phyloP scores from a whole-genome alignment of 2,888 invertebrate species.

The Keiferia lycopersicella region DNA sequence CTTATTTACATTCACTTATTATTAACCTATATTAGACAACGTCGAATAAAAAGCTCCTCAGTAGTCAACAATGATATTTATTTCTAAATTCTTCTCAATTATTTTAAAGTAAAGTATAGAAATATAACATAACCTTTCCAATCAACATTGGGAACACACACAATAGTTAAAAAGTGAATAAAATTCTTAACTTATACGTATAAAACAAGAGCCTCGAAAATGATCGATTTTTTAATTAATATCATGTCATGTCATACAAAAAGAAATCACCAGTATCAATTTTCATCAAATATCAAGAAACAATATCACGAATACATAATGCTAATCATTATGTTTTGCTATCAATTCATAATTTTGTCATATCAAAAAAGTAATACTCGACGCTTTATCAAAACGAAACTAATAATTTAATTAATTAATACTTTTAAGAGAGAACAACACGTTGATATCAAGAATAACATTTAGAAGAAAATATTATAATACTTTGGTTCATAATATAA shows the following conservation, averaged over 20 bases:
- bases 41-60: constrained; percentile 39
- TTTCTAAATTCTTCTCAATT: constrained; percentile 66
- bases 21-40: constrained; percentile 15
- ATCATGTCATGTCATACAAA: constrained; percentile 13
- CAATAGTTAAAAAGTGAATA: constrained; percentile 39
- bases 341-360: constrained; percentile 37
- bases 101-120: constrained; percentile 56
- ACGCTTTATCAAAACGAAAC: constrained; percentile 52
- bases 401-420: constrained; percentile 45
- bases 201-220: constrained; percentile 32
- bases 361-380: constrained; percentile 68
- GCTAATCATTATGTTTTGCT: constrained; percentile 30
- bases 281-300: constrained; percentile 19
- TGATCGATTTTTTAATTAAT: constrained; percentile 26
- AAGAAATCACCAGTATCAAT: constrained; percentile 4
- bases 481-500: constrained; percentile 70
- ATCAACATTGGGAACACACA: constrained; percentile 60
- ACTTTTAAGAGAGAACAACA: constrained; percentile 36
- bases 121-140: constrained; percentile 63
- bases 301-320: constrained; percentile 26
- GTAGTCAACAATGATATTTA: constrained; percentile 78
- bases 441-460: constrained; percentile 50
- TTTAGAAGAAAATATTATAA: constrained; percentile 48
- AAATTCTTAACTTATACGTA: constrained; percentile 12
- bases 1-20: constrained; percentile 20